These are phyloP conservation scores for Agapornis roseicollis DNA, from an alignment of 2,113 vertebrate species.

Conservation along the genomic window DNA sequence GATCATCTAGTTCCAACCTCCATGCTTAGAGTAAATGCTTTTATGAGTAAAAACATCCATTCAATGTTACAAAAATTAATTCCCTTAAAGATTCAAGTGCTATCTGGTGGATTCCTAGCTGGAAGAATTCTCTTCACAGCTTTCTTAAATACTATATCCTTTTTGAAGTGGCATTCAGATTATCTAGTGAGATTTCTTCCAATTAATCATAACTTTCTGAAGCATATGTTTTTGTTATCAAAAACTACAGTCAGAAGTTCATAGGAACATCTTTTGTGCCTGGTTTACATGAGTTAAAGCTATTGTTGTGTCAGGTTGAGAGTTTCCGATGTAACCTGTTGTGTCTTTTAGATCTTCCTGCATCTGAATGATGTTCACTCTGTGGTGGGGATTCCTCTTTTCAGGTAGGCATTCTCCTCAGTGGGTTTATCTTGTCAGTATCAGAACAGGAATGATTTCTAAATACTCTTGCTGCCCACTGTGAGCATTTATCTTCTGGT, in stretches of 20 bases:
- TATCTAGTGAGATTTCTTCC: background rate
- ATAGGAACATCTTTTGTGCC: background rate
- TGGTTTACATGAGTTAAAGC: background rate
- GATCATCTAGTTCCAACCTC: background rate
- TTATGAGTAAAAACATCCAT: background rate
- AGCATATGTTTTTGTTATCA: background rate
- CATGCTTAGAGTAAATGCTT: background rate
- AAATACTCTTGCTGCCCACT: background rate
- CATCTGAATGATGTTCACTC: constrained; percentile 85
- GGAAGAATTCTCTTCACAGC: background rate
- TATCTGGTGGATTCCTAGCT: background rate
- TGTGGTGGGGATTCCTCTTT: constrained; percentile 86
- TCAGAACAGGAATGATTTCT: background rate
- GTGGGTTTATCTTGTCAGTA: background rate
- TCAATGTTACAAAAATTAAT: background rate
- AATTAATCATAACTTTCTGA: background rate
- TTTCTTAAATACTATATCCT: background rate
- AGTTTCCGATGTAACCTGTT: background rate
- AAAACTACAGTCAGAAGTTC: background rate
- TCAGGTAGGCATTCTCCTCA: constrained; percentile 76
- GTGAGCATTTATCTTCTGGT: background rate
- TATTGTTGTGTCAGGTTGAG: background rate
- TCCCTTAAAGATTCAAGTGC: background rate
- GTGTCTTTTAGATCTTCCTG: constrained; percentile 80
- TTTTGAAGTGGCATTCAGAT: background rate